Base-by-base conservation (phyloP, 2,797 vertebrate species). In the Miichthys miiuy region DNA sequence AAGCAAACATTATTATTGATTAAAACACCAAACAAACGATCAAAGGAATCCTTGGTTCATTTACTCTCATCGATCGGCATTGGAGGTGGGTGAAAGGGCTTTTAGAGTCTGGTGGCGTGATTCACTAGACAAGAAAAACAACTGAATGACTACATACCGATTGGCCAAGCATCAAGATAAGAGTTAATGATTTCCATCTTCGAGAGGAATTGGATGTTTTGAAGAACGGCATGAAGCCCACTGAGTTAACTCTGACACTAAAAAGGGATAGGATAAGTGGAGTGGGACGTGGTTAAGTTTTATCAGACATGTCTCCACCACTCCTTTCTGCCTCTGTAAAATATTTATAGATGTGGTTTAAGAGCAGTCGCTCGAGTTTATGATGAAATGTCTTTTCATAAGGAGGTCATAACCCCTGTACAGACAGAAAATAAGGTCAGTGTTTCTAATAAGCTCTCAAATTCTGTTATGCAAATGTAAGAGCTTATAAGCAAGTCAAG, bases 161-260 rank as follows among this genome's bases (percentile, higher is more conserved):
- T 89, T 82, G 84, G 89, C 75, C 82, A 51, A 72, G 75, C 85
- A 72, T 86, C 63, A 68, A 81, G 91, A 93, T 91, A 90, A 93
- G 77, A 90, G 93, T 93, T 93, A 92, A 94, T 94, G 85, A 93
- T 93, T 89, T 88, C 85, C 81, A 74, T 87, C 80, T 86, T 85
- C 67, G 67, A 75, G 68, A 90, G 72, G 84, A 87, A 81, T 68
- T 44, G 55, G 75, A 83, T 60, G 72, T 76, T 90, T 83, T 88
- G 64, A 80, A 85, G 79, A 76, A 88, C 71, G 72, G 75, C 77
- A 62, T 16, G 72, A 34, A 12, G 62, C 50, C 73, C 18, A 38
- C 69, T 10, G 61, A 71, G 72, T 84, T 83, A 71, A 85, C 79
- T 55, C 48, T 52, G 55, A 82, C 70, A 64, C 69, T 86, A 57